Base-by-base conservation (phyloP, 1,140 invertebrate genomes). In the Piezodorus guildinii region DNA sequence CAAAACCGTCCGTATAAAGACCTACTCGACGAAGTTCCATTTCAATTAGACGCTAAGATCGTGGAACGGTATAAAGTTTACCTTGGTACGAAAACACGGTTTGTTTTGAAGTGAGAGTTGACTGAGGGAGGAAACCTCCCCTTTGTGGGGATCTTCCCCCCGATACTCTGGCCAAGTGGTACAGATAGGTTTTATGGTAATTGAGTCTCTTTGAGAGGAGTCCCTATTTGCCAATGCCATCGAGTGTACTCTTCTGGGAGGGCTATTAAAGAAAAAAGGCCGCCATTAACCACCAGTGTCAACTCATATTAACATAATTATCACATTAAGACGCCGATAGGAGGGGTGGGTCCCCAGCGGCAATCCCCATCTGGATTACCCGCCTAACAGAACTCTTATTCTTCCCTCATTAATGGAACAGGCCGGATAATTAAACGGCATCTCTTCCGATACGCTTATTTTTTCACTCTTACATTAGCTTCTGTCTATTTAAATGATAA, bases 221-320 rank as follows among this genome's bases (percentile, higher is more conserved):
- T 21, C 52, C 52, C 52, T 56, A 56, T 56, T 56, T 56, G 52
- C 52, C 17, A 56, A 56, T 25, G 52, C 52, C 52, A 23, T 56
- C 23, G 52, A 56, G 52, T 56, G 52, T 56, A 56, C 52, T 56
- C 52, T 15, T 21, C 19, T 4, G 52, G 52, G 52, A 25, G 23
- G 23, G 52, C 52, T 56, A 56, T 56, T 56, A 56, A 56, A 25
- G 52, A 56, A 56, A 56, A 56, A 56, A 56, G 10, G 23, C 19
- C 2, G 52, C 23, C 52, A 16, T 56, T 56, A 56, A 56, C 52
- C 52, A 56, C 52, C 52, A 56, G 52, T 56, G 52, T 56, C 52
- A 56, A 56, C 52, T 56, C 52, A 56, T 56, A 56, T 56, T 56
- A 56, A 56, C 52, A 56, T 56, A 56, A 56, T 56, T 56, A 56